Percentiles rank a stretch among this genome's conserved stretches.
Evolutionary conservation across 2,888 invertebrate genomes (phyloP).

Genomic region (Anthophora plumipes): DNA sequence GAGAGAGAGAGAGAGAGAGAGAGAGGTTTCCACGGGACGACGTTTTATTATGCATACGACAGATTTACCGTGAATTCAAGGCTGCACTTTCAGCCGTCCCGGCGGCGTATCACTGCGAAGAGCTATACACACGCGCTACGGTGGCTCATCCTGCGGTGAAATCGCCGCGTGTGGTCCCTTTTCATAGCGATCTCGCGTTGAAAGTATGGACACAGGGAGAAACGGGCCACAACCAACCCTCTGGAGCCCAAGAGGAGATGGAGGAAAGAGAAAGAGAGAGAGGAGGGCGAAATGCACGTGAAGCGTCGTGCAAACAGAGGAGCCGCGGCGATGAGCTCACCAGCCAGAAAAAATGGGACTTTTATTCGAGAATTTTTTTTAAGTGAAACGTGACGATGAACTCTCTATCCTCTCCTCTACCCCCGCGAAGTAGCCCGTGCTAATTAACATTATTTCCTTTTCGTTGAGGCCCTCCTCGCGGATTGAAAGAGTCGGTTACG

Average conservation of each 20-base stretch:
- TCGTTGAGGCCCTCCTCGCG: slow-evolving; percentile 14
- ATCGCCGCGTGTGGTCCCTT: slow-evolving; percentile 30
- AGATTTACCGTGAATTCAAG: slow-evolving; percentile 62
- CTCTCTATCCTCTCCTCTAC: neutral
- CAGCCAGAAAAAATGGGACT: slow-evolving; percentile 26
- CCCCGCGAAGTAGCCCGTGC: slow-evolving; percentile 35
- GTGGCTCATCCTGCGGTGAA: slow-evolving; percentile 25
- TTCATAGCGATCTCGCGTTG: slow-evolving; percentile 23
- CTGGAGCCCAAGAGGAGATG: neutral
- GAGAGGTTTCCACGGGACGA: neutral
- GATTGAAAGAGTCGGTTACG: slow-evolving; percentile 4
- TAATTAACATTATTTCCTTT: slow-evolving; percentile 62
- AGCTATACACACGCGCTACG: neutral
- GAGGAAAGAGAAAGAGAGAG: neutral
- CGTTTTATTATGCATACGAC: slow-evolving; percentile 67
- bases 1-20: neutral
- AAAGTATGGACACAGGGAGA: slow-evolving; percentile 16
- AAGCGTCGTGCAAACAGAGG: slow-evolving; percentile 54
- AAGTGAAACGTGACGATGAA: slow-evolving; percentile 44
- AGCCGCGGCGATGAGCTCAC: slow-evolving; percentile 16
- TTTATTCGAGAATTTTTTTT: slow-evolving; percentile 43
- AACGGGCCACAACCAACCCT: neutral
- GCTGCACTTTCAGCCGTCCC: slow-evolving; percentile 44
- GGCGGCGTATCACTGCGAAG: neutral
- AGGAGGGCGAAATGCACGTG: slow-evolving; percentile 22